Conservation (phyloP, 64 coral and sea anemone genomes). For the Montipora foliosa region DNA sequence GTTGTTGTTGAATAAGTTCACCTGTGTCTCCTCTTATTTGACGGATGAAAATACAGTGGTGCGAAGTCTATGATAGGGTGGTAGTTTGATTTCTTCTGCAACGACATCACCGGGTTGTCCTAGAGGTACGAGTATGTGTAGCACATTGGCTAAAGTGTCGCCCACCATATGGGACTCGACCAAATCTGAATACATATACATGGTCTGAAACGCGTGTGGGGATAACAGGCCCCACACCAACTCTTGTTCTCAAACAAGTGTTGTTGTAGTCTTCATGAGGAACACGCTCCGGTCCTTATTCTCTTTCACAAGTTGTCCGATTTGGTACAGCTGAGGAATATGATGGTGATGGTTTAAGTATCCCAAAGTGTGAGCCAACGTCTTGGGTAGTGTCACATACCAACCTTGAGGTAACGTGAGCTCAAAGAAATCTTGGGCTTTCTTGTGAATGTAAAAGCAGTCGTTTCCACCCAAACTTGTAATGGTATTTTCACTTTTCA, state of each 20-base stretch:
- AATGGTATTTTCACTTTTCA: not conserved
- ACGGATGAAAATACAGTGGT: too few relatives aligned
- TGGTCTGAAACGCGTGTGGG: too few relatives aligned
- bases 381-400: slow-evolving; percentile 4
- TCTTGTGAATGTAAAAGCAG: slow-evolving; percentile 11
- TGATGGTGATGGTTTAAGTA: not conserved
- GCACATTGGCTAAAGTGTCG: too few relatives aligned
- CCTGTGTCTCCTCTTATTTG: too few relatives aligned
- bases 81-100: too few relatives aligned
- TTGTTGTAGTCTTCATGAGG: not conserved
- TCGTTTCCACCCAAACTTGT: not conserved
- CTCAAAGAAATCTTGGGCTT: not conserved
- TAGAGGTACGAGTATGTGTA: too few relatives aligned
- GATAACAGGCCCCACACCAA: slow-evolving; percentile 4
- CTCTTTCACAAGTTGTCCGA: not conserved
- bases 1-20: too few relatives aligned
- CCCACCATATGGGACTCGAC: too few relatives aligned
- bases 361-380: not conserved
- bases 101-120: too few relatives aligned
- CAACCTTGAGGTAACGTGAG: not conserved
- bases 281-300: not conserved
- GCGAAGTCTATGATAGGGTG: too few relatives aligned
- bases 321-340: not conserved
- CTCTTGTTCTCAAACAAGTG: not conserved
- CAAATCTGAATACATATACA: too few relatives aligned